Base-by-base conservation (phyloP, 2,797 vertebrate genomes). In the Limosa lapponica region DNA sequence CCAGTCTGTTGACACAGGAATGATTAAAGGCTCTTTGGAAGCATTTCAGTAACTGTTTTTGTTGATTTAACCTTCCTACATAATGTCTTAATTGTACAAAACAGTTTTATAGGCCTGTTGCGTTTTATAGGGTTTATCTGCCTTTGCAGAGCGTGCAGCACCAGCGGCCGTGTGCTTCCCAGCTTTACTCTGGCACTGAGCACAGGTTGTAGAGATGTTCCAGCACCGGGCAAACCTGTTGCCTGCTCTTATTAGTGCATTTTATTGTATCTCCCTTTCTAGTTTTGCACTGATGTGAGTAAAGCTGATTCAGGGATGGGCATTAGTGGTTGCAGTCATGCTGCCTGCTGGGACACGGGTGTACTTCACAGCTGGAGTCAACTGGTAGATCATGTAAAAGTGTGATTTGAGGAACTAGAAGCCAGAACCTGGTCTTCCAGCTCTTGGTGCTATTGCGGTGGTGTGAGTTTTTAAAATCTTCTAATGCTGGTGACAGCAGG, bases 201-300 rank as follows among this genome's bases (percentile, higher is more conserved):
- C 13, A 27, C 18, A 3, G 0, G 0, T 3, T 37, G 43, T 48
- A 67, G 46, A 73, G 66, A 16, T 1, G 2, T 58, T 91, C 49
- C 48, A 67, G 62, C 64, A 1, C 19, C 6, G 3, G 1, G 18
- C 27, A 67, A 34, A 36, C 36, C 10, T 51, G 8, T 34, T 74
- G 59, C 22, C 62, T 64, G 46, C 70, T 82, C 20, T 10, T 1
- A 13, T 14, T 32, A 6, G 23, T 61, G 6, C 3, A 20, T 23
- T 55, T 79, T 51, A 10, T 36, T 57, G 7, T 55, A 6, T 30
- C 4, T 44, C 17, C 22, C 8, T 37, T 39, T 65, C 41, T 89
- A 41, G n/a, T 49, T 71, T 81, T 78, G 49, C 18, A 14, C 20
- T 51, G 22, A 24, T 25, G 10, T 37, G n/a, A 64, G 70, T 37